phyloP scores from a whole-genome alignment of 2,888 invertebrate species.

The Apotomis turbidana region DNA sequence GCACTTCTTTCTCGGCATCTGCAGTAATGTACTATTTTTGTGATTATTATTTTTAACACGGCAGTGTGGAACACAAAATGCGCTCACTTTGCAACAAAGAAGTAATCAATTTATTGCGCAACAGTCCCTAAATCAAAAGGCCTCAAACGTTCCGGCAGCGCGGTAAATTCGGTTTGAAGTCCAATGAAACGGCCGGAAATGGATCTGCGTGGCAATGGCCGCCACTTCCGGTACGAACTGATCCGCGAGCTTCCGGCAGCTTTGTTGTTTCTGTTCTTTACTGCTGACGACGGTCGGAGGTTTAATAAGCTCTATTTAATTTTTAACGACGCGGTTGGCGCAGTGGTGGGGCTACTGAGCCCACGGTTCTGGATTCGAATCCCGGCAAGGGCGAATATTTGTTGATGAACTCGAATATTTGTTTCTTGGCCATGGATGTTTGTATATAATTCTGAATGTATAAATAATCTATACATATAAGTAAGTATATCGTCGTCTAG shows the following conservation, averaged over 20 bases:
- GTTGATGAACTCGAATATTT: too few relatives aligned
- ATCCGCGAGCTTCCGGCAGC: conserved; percentile 59
- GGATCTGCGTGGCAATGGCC: conserved; percentile 60
- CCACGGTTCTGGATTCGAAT: too few relatives aligned
- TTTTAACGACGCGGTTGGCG: too few relatives aligned
- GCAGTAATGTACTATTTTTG: too few relatives aligned
- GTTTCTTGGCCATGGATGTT: too few relatives aligned
- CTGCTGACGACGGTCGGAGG: background rate
- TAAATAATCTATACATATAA: too few relatives aligned
- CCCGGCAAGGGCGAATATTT: too few relatives aligned
- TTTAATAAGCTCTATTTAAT: background rate
- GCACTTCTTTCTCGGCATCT: too few relatives aligned
- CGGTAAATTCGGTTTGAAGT: conserved; percentile 58
- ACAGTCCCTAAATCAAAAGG: conserved; percentile 24
- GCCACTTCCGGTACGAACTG: conserved; percentile 62
- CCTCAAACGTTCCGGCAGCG: conserved; percentile 10
- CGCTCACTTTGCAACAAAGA: background rate
- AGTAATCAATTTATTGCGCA: background rate
- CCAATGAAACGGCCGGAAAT: conserved; percentile 61
- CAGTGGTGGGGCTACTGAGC: too few relatives aligned
- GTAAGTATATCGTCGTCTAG: too few relatives aligned
- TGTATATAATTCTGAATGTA: too few relatives aligned
- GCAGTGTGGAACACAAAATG: background rate
- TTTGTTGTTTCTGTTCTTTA: conserved; percentile 53
- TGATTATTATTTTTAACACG: too few relatives aligned